A percentile compares a stretch with the other conserved stretches of the same genome.
Evolutionary conservation across 2,113 vertebrate genomes (phyloP).

Genomic region (Ciconia boyciana): DNA sequence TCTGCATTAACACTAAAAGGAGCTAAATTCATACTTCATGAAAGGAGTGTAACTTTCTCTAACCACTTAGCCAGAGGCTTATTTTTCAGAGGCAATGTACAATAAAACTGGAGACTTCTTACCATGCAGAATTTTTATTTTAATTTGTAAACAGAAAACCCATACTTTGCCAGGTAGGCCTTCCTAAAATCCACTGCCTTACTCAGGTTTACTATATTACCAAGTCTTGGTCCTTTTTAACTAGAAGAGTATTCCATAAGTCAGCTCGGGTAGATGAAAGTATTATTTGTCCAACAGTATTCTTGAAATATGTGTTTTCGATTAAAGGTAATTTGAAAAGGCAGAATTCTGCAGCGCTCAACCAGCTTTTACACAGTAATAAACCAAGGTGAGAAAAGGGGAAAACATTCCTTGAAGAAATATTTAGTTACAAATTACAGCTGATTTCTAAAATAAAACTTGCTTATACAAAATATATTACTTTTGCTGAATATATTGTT

Average conservation of each 20-base stretch:
- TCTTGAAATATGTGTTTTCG: not conserved
- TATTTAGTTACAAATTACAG: not conserved
- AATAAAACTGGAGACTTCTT: not conserved
- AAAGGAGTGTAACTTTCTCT: not conserved
- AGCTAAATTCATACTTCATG: not conserved
- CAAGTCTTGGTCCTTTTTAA: not conserved
- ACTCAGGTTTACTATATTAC: not conserved
- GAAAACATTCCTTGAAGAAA: not conserved
- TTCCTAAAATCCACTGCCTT: not conserved
- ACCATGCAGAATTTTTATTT: not conserved
- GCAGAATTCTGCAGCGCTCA: not conserved
- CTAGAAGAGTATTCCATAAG: not conserved
- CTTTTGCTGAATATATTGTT: not conserved
- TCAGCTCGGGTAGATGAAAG: not conserved
- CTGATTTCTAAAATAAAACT: not conserved
- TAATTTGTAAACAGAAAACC: not conserved
- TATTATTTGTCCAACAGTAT: not conserved
- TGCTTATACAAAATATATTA: not conserved
- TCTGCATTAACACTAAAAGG: not conserved
- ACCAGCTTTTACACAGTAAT: not conserved
- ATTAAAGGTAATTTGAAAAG: not conserved
- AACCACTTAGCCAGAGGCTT: not conserved
- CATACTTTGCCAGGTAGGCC: not conserved
- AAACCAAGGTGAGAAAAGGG: not conserved
- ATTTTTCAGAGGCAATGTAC: not conserved